Percentiles rank a stretch among this genome's conserved stretches.
Conservation (phyloP, 2,888 invertebrate genomes). For the Ectropis crepuscularia region DNA sequence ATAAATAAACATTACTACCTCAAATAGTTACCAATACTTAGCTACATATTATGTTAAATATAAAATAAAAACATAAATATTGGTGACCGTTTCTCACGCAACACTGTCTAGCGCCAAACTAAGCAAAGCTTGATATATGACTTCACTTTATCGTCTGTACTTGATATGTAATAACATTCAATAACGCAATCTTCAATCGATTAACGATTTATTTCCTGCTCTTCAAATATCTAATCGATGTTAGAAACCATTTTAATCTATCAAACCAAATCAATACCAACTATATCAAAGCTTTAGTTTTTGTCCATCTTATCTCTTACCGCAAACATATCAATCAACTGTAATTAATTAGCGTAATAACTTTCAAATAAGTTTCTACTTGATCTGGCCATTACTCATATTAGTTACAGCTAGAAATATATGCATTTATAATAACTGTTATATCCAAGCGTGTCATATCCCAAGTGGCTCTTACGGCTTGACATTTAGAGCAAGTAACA, state of each 20-base stretch:
- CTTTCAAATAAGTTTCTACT: slow-evolving; percentile 31
- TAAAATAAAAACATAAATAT: no score
- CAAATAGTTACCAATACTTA: no score
- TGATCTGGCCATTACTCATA: slow-evolving; percentile 29
- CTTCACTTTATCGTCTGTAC: no score
- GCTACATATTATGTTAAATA: no score
- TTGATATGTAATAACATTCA: not conserved
- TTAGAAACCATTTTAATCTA: slow-evolving; percentile 18
- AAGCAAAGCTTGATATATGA: no score
- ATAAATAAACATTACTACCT: no score
- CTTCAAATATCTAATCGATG: slow-evolving; percentile 10
- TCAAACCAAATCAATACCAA: slow-evolving; percentile 21
- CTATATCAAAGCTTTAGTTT: slow-evolving; percentile 23
- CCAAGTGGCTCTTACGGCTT: slow-evolving; percentile 26
- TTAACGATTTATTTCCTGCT: slow-evolving; percentile 6
- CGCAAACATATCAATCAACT: slow-evolving; percentile 35
- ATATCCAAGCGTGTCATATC: slow-evolving; percentile 16
- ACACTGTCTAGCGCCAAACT: no score
- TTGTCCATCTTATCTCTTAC: slow-evolving; percentile 24
- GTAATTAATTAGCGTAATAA: slow-evolving; percentile 38
- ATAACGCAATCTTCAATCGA: not conserved
- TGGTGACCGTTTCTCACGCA: no score
- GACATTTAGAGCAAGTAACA: slow-evolving; percentile 39
- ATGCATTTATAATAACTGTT: slow-evolving; percentile 31
- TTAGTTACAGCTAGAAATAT: slow-evolving; percentile 31